phyloP scores from a whole-genome alignment of 2,797 vertebrate genomes.

The Pipistrellus kuhlii region DNA sequence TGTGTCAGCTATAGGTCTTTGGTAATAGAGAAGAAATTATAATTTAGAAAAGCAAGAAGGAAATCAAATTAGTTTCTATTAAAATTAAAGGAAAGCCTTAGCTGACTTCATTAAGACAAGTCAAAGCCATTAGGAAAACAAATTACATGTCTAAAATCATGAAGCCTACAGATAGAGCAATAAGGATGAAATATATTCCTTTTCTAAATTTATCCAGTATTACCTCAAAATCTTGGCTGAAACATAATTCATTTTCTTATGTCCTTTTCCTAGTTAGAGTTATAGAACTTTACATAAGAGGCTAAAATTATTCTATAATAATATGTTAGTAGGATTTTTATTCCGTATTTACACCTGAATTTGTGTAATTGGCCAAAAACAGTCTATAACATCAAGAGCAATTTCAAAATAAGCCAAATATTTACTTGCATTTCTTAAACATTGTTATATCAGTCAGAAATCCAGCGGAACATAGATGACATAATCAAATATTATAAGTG shows the following conservation, averaged over 20 bases:
- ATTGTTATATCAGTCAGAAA: not conserved
- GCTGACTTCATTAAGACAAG: constrained; percentile 77
- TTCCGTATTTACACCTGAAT: constrained; percentile 43
- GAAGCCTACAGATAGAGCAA: constrained; percentile 65
- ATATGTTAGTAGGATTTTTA: constrained; percentile 34
- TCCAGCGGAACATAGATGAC: not conserved
- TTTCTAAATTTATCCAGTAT: constrained; percentile 72
- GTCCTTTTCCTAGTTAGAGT: constrained; percentile 57
- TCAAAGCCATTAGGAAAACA: constrained; percentile 69
- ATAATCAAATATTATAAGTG: not conserved
- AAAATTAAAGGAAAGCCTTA: constrained; percentile 80
- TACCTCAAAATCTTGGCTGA: constrained; percentile 66
- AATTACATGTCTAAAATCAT: constrained; percentile 75
- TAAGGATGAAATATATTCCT: constrained; percentile 73
- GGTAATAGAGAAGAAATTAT: constrained; percentile 57
- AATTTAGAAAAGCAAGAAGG: constrained; percentile 69
- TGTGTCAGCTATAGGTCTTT: constrained; percentile 37
- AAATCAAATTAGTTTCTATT: constrained; percentile 77
- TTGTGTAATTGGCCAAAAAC: constrained; percentile 38
- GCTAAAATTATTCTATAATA: constrained; percentile 58
- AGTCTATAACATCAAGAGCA: not conserved
- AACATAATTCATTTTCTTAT: constrained; percentile 73
- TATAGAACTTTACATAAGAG: constrained; percentile 68
- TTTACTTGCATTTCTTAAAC: constrained; percentile 49
- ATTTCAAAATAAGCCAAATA: constrained; percentile 39